These are phyloP conservation scores for Tylochromis polylepis DNA, from an alignment of 2,113 vertebrate genomes.

Conservation along the genomic window DNA sequence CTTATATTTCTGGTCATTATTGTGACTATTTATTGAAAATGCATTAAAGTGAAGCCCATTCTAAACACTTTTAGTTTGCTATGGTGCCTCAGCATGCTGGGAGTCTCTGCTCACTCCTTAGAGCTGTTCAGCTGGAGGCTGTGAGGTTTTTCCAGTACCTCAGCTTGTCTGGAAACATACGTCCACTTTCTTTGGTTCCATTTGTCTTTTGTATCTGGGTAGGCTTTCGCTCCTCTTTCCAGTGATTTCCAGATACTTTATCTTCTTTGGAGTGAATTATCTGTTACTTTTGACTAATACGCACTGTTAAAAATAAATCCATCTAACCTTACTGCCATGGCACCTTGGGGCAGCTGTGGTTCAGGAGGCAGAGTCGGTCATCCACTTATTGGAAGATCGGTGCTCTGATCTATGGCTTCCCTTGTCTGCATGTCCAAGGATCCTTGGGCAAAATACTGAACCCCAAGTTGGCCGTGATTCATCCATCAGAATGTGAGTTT, in stretches of 20 bases:
- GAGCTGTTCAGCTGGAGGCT: neutral
- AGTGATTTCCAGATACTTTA: neutral
- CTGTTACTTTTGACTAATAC: neutral
- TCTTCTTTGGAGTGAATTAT: neutral
- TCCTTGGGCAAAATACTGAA: neutral
- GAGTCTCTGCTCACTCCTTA: neutral
- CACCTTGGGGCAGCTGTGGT: neutral
- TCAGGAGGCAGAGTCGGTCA: neutral
- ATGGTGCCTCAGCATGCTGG: neutral
- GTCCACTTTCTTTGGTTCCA: neutral
- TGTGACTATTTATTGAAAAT: neutral
- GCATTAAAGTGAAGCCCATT: neutral
- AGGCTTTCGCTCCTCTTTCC: neutral
- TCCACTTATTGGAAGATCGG: neutral
- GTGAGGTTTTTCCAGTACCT: neutral
- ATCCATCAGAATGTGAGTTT: rapidly evolving
- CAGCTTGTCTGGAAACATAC: neutral
- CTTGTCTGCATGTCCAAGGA: neutral
- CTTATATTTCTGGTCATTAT: neutral
- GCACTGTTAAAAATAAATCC: neutral
- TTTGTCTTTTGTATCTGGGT: rapidly evolving
- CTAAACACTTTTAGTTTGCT: neutral
- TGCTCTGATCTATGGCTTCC: neutral
- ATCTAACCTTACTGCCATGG: neutral
- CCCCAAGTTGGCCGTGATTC: neutral